Conservation (phyloP, 2,113 vertebrate genomes). For the Fregata magnificens region DNA sequence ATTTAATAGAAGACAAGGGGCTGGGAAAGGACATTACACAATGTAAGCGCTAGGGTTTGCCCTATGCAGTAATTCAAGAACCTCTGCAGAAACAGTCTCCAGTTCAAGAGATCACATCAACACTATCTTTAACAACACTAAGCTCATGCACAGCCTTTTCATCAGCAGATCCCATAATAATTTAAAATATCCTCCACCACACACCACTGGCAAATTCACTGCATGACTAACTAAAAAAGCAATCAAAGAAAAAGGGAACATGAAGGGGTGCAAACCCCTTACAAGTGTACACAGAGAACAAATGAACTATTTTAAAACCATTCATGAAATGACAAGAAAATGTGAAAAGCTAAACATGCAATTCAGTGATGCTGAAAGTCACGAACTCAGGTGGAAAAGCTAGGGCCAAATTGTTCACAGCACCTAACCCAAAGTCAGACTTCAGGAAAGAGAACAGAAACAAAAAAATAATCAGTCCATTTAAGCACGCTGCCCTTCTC, state of each 20-base stretch:
- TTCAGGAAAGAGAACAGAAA: not conserved
- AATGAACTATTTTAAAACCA: not conserved
- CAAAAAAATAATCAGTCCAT: not conserved
- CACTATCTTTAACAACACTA: not conserved
- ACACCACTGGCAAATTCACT: not conserved
- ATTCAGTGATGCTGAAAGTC: not conserved
- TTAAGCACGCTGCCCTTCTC: not conserved
- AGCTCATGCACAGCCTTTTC: not conserved
- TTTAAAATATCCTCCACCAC: not conserved
- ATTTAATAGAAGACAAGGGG: not conserved
- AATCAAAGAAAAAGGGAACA: not conserved
- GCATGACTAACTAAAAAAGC: not conserved
- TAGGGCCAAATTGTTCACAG: not conserved
- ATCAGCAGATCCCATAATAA: not conserved
- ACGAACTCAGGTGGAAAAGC: not conserved
- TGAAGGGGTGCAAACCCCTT: not conserved
- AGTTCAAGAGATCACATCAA: not conserved
- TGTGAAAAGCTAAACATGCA: not conserved
- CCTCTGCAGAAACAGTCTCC: not conserved
- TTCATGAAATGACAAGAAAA: not conserved
- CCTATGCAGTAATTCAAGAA: conserved; percentile 30
- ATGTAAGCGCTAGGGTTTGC: not conserved
- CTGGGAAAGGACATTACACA: conserved; percentile 2
- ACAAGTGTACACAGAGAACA: not conserved
- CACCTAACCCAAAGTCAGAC: not conserved